Conservation (phyloP, 2,113 vertebrate species). For the Phodopus roborovskii region DNA sequence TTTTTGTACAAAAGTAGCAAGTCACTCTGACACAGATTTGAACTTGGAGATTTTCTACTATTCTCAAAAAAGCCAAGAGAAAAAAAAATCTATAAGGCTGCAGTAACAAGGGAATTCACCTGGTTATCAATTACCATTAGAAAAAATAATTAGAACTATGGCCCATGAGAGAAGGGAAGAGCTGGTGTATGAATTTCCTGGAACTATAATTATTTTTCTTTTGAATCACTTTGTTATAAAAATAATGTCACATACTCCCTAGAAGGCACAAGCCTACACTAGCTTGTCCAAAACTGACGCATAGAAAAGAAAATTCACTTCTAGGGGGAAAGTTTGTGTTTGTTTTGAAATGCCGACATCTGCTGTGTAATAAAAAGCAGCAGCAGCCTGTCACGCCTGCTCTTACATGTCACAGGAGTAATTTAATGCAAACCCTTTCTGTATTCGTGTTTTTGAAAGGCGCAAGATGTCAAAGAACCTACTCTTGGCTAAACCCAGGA, state of each 20-base stretch:
- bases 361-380: slow-evolving; percentile 74
- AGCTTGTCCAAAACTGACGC: slow-evolving; percentile 65
- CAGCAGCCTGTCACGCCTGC: background rate
- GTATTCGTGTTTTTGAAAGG: slow-evolving; percentile 32
- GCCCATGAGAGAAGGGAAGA: slow-evolving; percentile 79
- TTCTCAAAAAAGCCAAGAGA: slow-evolving; percentile 63
- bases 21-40: slow-evolving; percentile 72
- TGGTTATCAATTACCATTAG: slow-evolving; percentile 84
- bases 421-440: slow-evolving; percentile 51
- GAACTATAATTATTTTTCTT: slow-evolving; percentile 64
- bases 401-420: slow-evolving; percentile 25
- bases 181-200: slow-evolving; percentile 67
- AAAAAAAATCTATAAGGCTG: slow-evolving; percentile 72
- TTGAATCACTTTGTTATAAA: slow-evolving; percentile 72
- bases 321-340: slow-evolving; percentile 65
- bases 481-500: slow-evolving; percentile 32
- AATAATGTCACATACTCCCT: slow-evolving; percentile 64
- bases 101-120: slow-evolving; percentile 76
- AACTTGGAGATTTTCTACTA: slow-evolving; percentile 72
- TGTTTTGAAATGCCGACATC: slow-evolving; percentile 80
- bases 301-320: slow-evolving; percentile 55
- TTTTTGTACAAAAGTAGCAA: slow-evolving; percentile 60
- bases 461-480: background rate
- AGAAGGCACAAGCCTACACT: slow-evolving; percentile 52
- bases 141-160: slow-evolving; percentile 80